A percentile compares a stretch with the other conserved stretches of the same genome.
phyloP scores from a whole-genome alignment of 1,140 invertebrate species.

The Habropoda laboriosa region DNA sequence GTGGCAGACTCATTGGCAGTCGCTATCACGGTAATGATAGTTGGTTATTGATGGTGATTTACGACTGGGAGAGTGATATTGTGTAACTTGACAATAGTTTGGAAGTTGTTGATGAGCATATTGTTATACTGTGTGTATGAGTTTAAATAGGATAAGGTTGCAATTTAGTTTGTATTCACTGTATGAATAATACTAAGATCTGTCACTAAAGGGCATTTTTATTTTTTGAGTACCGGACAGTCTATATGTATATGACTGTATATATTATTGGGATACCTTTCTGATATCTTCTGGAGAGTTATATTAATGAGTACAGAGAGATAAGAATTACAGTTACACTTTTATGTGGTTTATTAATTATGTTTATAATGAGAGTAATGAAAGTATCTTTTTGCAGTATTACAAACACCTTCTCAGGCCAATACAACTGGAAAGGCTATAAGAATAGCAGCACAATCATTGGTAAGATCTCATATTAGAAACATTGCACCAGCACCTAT shows the following conservation, averaged over 20 bases:
- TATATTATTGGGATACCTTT: background rate
- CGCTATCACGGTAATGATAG: conserved; percentile 78
- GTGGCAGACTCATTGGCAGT: conserved; percentile 79
- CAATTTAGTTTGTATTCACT: background rate
- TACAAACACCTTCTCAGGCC: conserved; percentile 63
- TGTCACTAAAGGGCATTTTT: too few relatives aligned
- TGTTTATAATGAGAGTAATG: background rate
- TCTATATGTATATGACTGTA: background rate
- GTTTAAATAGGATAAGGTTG: background rate
- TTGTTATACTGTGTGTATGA: background rate
- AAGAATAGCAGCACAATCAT: conserved; percentile 72
- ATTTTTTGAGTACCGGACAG: background rate
- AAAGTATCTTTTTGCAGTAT: conserved; percentile 60
- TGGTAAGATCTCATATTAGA: conserved; percentile 73
- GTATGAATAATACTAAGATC: background rate
- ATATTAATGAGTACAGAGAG: background rate
- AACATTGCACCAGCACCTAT: conserved; percentile 70
- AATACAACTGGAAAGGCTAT: conserved; percentile 68
- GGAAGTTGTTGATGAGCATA: background rate
- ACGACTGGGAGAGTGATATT: background rate
- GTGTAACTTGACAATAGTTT: background rate
- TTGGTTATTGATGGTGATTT: background rate
- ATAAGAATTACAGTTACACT: background rate
- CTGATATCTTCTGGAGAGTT: conserved; percentile 22
- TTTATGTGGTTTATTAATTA: background rate